These are phyloP conservation scores for Oncorhynchus tshawytscha DNA, from an alignment of 2,113 vertebrate species.

Conservation along the genomic window DNA sequence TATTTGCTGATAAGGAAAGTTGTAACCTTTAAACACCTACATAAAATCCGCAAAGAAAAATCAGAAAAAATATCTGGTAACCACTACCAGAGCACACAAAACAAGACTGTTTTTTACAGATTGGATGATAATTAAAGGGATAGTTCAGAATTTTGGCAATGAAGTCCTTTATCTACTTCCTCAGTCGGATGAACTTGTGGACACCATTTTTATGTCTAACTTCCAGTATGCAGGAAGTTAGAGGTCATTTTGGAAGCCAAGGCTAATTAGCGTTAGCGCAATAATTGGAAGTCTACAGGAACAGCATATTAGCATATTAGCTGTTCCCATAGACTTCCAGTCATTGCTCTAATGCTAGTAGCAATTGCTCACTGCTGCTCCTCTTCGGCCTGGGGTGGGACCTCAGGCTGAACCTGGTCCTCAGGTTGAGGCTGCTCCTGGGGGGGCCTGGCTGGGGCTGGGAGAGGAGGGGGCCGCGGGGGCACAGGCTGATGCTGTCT, in stretches of 20 bases:
- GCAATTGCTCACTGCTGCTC: conserved; percentile 31
- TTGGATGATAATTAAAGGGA: conserved; percentile 13
- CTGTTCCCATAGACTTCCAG: no score
- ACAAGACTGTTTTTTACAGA: conserved; percentile 7
- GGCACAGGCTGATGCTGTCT: conserved; percentile 89
- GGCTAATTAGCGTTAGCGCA: no score
- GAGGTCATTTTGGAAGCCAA: no score
- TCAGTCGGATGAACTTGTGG: no score
- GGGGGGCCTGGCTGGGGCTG: conserved; percentile 59
- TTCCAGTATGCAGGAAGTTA: no score
- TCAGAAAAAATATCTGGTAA: conserved; percentile 17
- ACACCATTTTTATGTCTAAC: no score
- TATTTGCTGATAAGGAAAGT: neutral
- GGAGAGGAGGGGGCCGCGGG: conserved; percentile 62
- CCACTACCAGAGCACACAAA: neutral
- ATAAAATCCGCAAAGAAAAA: neutral
- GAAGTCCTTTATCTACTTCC: no score
- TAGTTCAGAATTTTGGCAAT: no score
- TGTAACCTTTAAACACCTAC: neutral
- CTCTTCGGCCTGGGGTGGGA: conserved; percentile 48
- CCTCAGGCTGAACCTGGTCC: conserved; percentile 33
- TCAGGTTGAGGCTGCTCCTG: conserved; percentile 50
- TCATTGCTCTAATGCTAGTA: no score
- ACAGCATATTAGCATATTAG: no score
- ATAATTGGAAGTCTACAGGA: no score